Conservation (phyloP, 2,888 invertebrate species). For the Stenchaetothrips biformis region DNA sequence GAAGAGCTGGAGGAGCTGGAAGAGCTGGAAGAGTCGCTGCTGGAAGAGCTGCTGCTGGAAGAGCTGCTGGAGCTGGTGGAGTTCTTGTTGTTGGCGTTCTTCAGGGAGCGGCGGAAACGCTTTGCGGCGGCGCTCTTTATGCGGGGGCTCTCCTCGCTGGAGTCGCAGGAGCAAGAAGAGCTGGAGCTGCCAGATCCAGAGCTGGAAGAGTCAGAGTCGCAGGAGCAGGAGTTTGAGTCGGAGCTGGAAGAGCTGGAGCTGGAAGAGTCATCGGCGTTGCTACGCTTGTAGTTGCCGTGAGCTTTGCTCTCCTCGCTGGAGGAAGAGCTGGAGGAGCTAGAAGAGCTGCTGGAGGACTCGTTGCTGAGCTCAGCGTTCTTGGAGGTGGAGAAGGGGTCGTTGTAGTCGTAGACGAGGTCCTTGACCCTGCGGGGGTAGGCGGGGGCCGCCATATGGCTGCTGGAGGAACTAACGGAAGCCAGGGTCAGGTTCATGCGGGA, state of each 20-base stretch:
- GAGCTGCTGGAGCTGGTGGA: constrained; percentile 30
- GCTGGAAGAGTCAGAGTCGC: too few relatives aligned
- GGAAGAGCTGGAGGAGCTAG: constrained; percentile 36
- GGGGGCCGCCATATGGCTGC: too few relatives aligned
- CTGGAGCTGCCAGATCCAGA: too few relatives aligned
- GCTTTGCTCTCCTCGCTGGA: constrained; percentile 36
- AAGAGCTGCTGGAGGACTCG: constrained; percentile 41
- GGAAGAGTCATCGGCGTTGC: constrained; percentile 16
- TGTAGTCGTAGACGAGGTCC: constrained; percentile 54
- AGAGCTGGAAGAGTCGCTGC: too few relatives aligned
- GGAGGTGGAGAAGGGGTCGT: constrained; percentile 42
- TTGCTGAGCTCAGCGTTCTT: constrained; percentile 41
- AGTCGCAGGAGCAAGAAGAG: constrained; percentile 31
- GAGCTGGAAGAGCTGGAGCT: constrained; percentile 31
- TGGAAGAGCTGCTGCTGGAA: constrained; percentile 33
- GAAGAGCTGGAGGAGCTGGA: constrained; percentile 36
- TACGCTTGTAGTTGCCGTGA: constrained; percentile 31
- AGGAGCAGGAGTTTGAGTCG: constrained; percentile 16
- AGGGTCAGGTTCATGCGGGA: constrained; percentile 56
- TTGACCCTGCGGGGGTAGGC: constrained; percentile 49
- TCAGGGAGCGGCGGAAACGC: background rate
- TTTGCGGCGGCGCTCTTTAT: constrained; percentile 6
- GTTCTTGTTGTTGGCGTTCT: background rate
- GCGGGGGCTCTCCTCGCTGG: constrained; percentile 32
- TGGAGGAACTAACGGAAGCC: constrained; percentile 44